phyloP scores from a whole-genome alignment of 1,140 invertebrate species.

The Zaprionus tsacasi region DNA sequence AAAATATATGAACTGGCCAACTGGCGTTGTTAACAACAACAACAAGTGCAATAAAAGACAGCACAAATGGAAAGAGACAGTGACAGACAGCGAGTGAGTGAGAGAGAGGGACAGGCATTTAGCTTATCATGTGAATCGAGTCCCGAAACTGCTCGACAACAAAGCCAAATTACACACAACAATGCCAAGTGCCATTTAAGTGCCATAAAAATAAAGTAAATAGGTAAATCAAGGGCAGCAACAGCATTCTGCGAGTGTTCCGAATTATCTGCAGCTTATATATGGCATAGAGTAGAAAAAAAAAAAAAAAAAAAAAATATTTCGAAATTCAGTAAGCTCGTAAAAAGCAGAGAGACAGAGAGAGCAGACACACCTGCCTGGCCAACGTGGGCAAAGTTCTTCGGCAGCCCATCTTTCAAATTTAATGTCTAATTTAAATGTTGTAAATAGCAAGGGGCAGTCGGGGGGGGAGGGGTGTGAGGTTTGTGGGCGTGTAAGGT shows the following conservation, averaged over 20 bases:
- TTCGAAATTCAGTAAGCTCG: constrained; percentile 18
- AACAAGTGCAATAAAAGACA: constrained; percentile 27
- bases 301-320: constrained; percentile 36
- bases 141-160: constrained; percentile 44
- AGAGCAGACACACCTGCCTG: constrained; percentile 49
- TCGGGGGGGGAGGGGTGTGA: not conserved
- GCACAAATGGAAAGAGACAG: not conserved
- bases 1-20: constrained; percentile 55
- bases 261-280: constrained; percentile 76
- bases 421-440: constrained; percentile 83
- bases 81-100: not conserved
- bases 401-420: constrained; percentile 78
- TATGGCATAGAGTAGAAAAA: constrained; percentile 18
- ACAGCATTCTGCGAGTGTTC: constrained; percentile 16
- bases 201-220: constrained; percentile 78
- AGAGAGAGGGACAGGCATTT: constrained; percentile 36
- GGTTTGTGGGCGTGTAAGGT: constrained; percentile 6
- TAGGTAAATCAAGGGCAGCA: constrained; percentile 69
- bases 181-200: constrained; percentile 68
- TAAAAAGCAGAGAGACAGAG: constrained; percentile 35
- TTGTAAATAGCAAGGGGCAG: constrained; percentile 66
- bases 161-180: constrained; percentile 66
- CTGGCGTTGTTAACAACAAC: constrained; percentile 40
- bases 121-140: constrained; percentile 69
- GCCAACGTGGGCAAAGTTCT: constrained; percentile 53